Percentiles rank a stretch among this genome's conserved stretches.
phyloP scores from a whole-genome alignment of 2,797 vertebrate species.

The Falco biarmicus region DNA sequence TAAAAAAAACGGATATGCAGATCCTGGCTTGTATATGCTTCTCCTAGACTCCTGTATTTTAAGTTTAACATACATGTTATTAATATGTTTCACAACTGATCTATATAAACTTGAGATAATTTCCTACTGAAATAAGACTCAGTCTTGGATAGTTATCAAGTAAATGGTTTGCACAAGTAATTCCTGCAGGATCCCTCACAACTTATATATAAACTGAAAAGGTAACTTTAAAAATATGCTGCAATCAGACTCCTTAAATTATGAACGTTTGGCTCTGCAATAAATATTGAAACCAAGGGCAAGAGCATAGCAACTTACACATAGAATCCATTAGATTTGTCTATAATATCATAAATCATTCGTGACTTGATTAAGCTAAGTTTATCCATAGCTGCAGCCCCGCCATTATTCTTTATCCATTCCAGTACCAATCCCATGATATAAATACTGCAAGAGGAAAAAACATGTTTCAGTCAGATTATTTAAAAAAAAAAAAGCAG shows the following conservation, averaged over 20 bases:
- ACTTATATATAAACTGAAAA: neutral
- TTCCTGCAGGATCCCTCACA: neutral
- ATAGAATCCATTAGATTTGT: slow-evolving; percentile 90
- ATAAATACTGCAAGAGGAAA: slow-evolving; percentile 85
- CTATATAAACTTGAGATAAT: neutral
- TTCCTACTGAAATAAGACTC: neutral
- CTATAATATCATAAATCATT: slow-evolving; percentile 90
- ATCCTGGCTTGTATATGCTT: neutral
- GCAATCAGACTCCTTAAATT: neutral
- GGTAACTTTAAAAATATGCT: neutral
- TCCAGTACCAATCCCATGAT: slow-evolving; percentile 93
- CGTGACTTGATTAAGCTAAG: slow-evolving; percentile 89
- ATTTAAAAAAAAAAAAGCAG: neutral
- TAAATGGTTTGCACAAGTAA: neutral
- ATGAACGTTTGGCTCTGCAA: neutral
- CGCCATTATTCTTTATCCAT: slow-evolving; percentile 94
- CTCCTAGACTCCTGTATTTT: neutral
- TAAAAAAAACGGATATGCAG: neutral
- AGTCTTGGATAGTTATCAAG: neutral
- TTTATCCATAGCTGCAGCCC: slow-evolving; percentile 86
- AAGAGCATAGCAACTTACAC: slow-evolving; percentile 81
- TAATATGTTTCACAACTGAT: neutral
- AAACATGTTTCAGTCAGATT: neutral
- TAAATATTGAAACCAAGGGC: neutral
- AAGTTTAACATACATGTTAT: neutral